phyloP scores from a whole-genome alignment of 2,113 vertebrate species.

The Salvelinus alpinus region DNA sequence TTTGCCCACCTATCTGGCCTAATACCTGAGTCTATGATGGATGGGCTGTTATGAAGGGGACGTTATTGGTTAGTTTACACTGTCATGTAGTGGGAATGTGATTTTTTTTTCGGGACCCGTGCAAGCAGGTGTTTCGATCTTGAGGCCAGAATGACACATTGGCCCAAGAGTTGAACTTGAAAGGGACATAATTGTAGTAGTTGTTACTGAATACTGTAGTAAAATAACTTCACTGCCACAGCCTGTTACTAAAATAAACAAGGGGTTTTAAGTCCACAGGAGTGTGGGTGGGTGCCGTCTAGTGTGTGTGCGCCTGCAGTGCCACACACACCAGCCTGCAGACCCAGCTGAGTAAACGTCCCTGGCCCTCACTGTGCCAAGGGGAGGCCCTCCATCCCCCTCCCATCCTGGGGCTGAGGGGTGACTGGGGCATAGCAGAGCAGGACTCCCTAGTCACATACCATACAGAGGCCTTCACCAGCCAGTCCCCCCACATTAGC shows the following conservation, averaged over 20 bases:
- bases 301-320: background rate
- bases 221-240: slow-evolving; percentile 72
- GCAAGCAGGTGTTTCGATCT: slow-evolving; percentile 52
- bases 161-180: slow-evolving; percentile 54
- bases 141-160: slow-evolving; percentile 44
- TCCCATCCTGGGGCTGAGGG: slow-evolving; percentile 41
- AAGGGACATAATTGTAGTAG: slow-evolving; percentile 66
- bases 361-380: slow-evolving; percentile 54
- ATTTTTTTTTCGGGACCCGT: slow-evolving; percentile 19
- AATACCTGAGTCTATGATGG: slow-evolving; percentile 18
- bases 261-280: slow-evolving; percentile 33
- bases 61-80: slow-evolving; percentile 49
- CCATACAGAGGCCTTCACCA: slow-evolving; percentile 61
- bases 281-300: slow-evolving; percentile 34
- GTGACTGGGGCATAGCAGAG: slow-evolving; percentile 48
- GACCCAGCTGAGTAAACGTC: slow-evolving; percentile 79
- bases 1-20: background rate
- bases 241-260: slow-evolving; percentile 77
- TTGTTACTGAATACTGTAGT: slow-evolving; percentile 71
- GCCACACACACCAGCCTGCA: slow-evolving; percentile 36
- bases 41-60: slow-evolving; percentile 48
- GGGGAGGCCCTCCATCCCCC: slow-evolving; percentile 37
- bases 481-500: slow-evolving; percentile 40
- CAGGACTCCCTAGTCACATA: slow-evolving; percentile 45
- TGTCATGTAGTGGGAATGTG: slow-evolving; percentile 26